These are phyloP conservation scores for Potamarius usumacintae DNA, from an alignment of 2,113 vertebrate genomes.

Conservation along the genomic window DNA sequence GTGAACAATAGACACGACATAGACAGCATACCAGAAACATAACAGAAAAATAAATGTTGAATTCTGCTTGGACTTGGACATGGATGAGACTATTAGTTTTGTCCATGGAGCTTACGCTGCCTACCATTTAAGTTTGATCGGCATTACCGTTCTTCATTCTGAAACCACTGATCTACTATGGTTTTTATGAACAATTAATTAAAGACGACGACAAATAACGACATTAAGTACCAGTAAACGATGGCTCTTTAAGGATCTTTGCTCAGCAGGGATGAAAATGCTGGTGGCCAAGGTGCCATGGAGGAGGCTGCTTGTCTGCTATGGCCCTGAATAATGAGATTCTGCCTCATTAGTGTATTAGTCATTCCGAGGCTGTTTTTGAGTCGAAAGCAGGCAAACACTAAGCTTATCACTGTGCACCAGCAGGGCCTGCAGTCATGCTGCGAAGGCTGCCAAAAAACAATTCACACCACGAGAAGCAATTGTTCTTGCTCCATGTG, in stretches of 20 bases:
- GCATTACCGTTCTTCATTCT: neutral
- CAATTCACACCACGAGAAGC: neutral
- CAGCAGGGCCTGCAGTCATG: conserved; percentile 40
- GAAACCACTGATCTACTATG: neutral
- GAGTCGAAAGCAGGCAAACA: conserved; percentile 27
- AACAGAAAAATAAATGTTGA: too few relatives aligned
- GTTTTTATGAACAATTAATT: neutral
- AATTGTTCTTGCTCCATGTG: conserved; percentile 4
- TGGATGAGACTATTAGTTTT: neutral
- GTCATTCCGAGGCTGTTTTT: conserved; percentile 47
- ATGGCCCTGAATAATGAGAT: conserved; percentile 43
- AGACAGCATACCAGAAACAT: too few relatives aligned
- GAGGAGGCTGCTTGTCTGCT: conserved; percentile 35
- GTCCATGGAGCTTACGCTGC: neutral
- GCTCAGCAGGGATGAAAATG: conserved; percentile 19
- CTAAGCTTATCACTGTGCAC: conserved; percentile 42
- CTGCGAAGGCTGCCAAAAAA: conserved; percentile 30
- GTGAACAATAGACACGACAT: too few relatives aligned
- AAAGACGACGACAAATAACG: neutral
- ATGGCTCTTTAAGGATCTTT: conserved; percentile 1
- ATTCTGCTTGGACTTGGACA: neutral
- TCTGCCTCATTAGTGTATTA: conserved; percentile 54
- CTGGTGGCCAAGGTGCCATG: conserved; percentile 36
- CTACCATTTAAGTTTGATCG: too few relatives aligned
- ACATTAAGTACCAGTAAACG: neutral